phyloP scores from a whole-genome alignment of 2,888 invertebrate species.

The Hirtodrosophila histrioides region DNA sequence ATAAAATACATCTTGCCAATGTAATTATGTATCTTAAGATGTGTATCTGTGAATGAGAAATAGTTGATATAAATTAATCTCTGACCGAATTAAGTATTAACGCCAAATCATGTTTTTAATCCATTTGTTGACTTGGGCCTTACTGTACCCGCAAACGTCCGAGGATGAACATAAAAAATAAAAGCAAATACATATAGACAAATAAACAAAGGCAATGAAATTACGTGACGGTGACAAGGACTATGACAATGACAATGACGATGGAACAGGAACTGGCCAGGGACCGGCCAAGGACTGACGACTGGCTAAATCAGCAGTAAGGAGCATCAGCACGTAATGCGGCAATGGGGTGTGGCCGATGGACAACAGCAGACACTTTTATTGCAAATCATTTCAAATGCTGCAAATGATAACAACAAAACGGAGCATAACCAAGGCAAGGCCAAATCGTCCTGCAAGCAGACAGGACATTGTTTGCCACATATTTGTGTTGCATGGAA shows the following conservation, averaged over 20 bases:
- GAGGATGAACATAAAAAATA: constrained; percentile 17
- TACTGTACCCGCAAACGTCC: constrained; percentile 2
- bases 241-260: constrained; percentile 50
- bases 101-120: not conserved
- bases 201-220: constrained; percentile 68
- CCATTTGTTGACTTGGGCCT: constrained; percentile 10
- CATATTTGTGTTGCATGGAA: constrained; percentile 35
- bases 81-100: not conserved
- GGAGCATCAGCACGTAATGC: constrained; percentile 67
- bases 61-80: too few species aligned
- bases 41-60: too few species aligned
- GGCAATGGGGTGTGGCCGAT: constrained; percentile 78
- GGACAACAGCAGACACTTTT: constrained; percentile 74
- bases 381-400: constrained; percentile 81
- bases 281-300: not conserved
- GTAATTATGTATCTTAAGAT: too few species aligned
- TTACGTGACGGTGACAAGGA: constrained; percentile 72
- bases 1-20: too few species aligned
- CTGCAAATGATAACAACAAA: constrained; percentile 75
- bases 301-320: constrained; percentile 9
- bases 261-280: constrained; percentile 25
- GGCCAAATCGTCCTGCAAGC: constrained; percentile 47
- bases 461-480: constrained; percentile 56
- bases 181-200: constrained; percentile 40
- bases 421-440: constrained; percentile 29